phyloP scores from a whole-genome alignment of 2,888 invertebrate genomes.

The Osmoderma eremita region DNA sequence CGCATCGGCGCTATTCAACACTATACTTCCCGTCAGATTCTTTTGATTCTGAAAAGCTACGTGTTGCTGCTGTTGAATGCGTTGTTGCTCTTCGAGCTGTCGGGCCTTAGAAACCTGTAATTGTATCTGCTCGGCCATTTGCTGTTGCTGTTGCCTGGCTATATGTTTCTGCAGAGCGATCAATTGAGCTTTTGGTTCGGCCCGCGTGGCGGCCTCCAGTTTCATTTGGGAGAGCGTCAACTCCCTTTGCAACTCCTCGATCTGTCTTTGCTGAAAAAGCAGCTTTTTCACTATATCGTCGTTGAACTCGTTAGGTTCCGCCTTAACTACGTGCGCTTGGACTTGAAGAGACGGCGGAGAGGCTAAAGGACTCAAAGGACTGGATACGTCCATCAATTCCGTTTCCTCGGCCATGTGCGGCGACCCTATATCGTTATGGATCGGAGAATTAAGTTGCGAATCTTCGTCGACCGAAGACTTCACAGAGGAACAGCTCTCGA shows the following conservation, averaged over 20 bases:
- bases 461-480: slow-evolving; percentile 49
- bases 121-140: slow-evolving; percentile 68
- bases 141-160: slow-evolving; percentile 66
- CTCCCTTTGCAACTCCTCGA: slow-evolving; percentile 87
- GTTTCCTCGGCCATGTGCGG: slow-evolving; percentile 55
- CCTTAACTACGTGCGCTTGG: slow-evolving; percentile 41
- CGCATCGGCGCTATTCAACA: slow-evolving; percentile 72
- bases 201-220: slow-evolving; percentile 70
- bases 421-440: slow-evolving; percentile 62
- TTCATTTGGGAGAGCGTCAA: slow-evolving; percentile 82
- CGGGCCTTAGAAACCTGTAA: slow-evolving; percentile 70
- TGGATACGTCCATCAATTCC: slow-evolving; percentile 63
- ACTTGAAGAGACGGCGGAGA: slow-evolving; percentile 46
- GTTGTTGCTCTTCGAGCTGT: slow-evolving; percentile 62
- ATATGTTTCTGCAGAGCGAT: slow-evolving; percentile 56
- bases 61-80: slow-evolving; percentile 66
- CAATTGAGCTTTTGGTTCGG: slow-evolving; percentile 59
- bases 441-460: slow-evolving; percentile 63
- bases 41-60: slow-evolving; percentile 63
- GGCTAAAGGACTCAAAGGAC: slow-evolving; percentile 64
- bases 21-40: slow-evolving; percentile 65
- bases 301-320: slow-evolving; percentile 44
- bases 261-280: slow-evolving; percentile 86
- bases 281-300: slow-evolving; percentile 83
- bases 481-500: slow-evolving; percentile 1